phyloP scores from a whole-genome alignment of 2,888 invertebrate species.

The Lamellibrachia columna region DNA sequence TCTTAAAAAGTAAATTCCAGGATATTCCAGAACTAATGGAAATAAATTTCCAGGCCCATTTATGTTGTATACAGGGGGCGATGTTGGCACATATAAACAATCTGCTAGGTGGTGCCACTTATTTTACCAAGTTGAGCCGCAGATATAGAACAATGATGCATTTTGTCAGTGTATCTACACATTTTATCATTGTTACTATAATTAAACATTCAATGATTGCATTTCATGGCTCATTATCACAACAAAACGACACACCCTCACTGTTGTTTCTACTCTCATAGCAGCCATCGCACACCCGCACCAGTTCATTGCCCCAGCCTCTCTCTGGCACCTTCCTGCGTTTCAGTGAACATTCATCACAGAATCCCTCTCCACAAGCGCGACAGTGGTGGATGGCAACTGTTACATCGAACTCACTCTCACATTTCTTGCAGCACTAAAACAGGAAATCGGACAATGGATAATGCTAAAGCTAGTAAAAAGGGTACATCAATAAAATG shows the following conservation, averaged over 20 bases:
- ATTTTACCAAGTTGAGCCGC: too few relatives aligned
- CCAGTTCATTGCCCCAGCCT: constrained; percentile 76
- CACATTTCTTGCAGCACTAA: constrained; percentile 76
- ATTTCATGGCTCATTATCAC: too few relatives aligned
- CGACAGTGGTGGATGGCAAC: constrained; percentile 74
- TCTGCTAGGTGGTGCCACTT: too few relatives aligned
- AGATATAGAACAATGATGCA: too few relatives aligned
- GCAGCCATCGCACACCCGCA: constrained; percentile 80
- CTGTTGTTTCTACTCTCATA: constrained; percentile 52
- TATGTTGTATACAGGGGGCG: too few relatives aligned
- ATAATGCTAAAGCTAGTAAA: background rate
- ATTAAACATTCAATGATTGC: too few relatives aligned
- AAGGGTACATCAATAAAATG: background rate
- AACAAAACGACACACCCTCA: background rate
- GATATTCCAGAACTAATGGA: too few relatives aligned
- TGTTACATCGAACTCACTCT: constrained; percentile 53
- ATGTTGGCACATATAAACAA: too few relatives aligned
- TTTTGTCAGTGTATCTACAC: too few relatives aligned
- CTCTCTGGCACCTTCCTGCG: constrained; percentile 76
- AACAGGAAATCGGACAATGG: constrained; percentile 28
- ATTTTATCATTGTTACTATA: too few relatives aligned
- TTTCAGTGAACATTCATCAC: constrained; percentile 77
- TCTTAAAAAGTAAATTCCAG: too few relatives aligned
- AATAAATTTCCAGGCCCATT: too few relatives aligned
- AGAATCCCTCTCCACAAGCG: constrained; percentile 81